Conservation (phyloP, 2,888 invertebrate species). For the Parnassius smintheus region DNA sequence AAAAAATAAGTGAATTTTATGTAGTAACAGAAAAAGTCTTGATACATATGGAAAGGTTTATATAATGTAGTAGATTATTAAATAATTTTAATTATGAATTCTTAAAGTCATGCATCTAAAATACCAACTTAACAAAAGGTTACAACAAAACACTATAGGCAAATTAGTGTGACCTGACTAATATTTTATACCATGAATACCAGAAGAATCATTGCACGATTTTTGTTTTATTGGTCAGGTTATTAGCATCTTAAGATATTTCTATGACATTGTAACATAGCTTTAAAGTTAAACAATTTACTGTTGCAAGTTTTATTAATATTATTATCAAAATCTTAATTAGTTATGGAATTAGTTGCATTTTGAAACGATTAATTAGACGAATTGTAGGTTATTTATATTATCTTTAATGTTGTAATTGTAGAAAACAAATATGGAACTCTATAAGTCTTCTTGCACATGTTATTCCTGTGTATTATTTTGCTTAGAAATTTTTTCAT, state of each 20-base stretch:
- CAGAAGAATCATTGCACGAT: too few relatives aligned
- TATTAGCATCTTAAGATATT: neutral
- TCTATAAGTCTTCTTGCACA: slow-evolving; percentile 10
- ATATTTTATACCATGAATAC: too few relatives aligned
- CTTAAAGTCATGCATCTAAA: too few relatives aligned
- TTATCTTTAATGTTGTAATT: slow-evolving; percentile 41
- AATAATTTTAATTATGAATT: too few relatives aligned
- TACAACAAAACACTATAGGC: too few relatives aligned
- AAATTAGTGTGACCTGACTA: too few relatives aligned
- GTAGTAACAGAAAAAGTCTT: too few relatives aligned
- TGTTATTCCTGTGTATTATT: neutral
- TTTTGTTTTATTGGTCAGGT: neutral
- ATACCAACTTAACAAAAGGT: too few relatives aligned
- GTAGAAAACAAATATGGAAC: slow-evolving; percentile 30
- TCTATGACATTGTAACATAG: slow-evolving; percentile 41
- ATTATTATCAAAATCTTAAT: slow-evolving; percentile 33
- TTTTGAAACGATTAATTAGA: slow-evolving; percentile 40
- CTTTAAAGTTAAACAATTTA: slow-evolving; percentile 37
- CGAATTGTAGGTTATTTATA: slow-evolving; percentile 37
- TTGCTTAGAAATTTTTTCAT: neutral
- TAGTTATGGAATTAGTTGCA: slow-evolving; percentile 38
- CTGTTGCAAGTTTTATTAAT: slow-evolving; percentile 49
- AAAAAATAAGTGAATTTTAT: too few relatives aligned
- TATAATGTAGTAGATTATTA: too few relatives aligned
- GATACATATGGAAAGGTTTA: too few relatives aligned